Evolutionary conservation across 2,113 vertebrate genomes (phyloP).

Genomic region (Glaucidium brasilianum): DNA sequence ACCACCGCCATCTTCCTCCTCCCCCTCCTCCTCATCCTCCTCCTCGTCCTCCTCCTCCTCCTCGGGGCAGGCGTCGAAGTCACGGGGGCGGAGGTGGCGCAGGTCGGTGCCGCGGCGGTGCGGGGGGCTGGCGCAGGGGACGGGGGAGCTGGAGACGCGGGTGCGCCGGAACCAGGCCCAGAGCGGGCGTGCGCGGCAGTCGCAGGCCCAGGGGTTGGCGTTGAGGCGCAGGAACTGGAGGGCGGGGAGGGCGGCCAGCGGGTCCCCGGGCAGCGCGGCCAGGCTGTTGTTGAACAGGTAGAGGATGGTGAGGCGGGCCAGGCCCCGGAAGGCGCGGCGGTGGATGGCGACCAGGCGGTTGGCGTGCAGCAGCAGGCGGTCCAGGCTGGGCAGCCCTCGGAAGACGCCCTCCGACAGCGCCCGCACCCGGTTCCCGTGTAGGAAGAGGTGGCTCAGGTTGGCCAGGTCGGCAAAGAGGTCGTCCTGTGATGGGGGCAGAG

Average conservation of each 20-base stretch:
- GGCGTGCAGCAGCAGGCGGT: conserved; percentile 92
- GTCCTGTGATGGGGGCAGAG: conserved; percentile 52
- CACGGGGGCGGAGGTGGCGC: conserved; percentile 83
- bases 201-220: conserved; percentile 94
- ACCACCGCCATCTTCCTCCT: conserved; percentile 79
- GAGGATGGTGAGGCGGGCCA: conserved; percentile 92
- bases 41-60: conserved; percentile 85
- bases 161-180: conserved; percentile 92
- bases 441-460: conserved; percentile 94
- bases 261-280: conserved; percentile 86
- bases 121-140: conserved; percentile 83
- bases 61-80: conserved; percentile 73
- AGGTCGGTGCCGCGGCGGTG: conserved; percentile 86
- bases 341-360: conserved; percentile 90
- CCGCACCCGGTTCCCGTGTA: conserved; percentile 92
- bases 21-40: conserved; percentile 69
- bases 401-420: conserved; percentile 89
- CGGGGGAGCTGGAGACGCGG: conserved; percentile 89
- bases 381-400: conserved; percentile 88
- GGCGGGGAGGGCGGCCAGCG: conserved; percentile 81
- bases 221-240: conserved; percentile 97
- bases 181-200: conserved; percentile 88
- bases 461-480: conserved; percentile 93
- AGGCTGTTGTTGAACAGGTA: conserved; percentile 97
- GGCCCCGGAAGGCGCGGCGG: conserved; percentile 85